Evolutionary conservation across 2,888 invertebrate species (phyloP).

Genomic region (Pachydiplax longipennis): DNA sequence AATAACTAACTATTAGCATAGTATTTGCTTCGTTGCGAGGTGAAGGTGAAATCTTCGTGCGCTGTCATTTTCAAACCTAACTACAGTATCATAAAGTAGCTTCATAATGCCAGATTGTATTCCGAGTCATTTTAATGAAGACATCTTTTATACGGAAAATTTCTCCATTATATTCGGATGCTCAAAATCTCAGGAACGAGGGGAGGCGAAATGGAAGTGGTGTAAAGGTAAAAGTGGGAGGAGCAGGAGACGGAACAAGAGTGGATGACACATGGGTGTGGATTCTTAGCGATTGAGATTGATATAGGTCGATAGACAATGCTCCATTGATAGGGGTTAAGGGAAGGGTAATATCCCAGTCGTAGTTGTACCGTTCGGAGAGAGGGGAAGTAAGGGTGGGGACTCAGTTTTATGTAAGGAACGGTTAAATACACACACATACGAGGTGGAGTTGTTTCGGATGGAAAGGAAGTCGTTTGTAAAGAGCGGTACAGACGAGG

Average conservation of each 20-base stretch:
- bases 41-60: too few relatives aligned
- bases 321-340: not conserved
- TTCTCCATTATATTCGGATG: too few relatives aligned
- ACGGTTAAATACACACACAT: not conserved
- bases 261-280: conserved; percentile 13
- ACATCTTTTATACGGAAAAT: too few relatives aligned
- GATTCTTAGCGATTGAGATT: conserved; percentile 13
- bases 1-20: too few relatives aligned
- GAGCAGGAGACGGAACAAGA: not conserved
- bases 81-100: too few relatives aligned
- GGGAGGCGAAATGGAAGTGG: not conserved
- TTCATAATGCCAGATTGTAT: too few relatives aligned
- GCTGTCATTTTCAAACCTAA: too few relatives aligned
- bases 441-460: conserved; percentile 23
- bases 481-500: not conserved
- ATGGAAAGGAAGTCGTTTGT: conserved; percentile 36
- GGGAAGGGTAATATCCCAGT: not conserved
- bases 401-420: not conserved
- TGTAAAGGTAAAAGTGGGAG: not conserved
- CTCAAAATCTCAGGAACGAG: not conserved
- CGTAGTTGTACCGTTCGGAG: not conserved
- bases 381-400: not conserved
- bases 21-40: too few relatives aligned
- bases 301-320: conserved; percentile 38
- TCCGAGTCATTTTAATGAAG: too few relatives aligned